Conservation (phyloP, 1,140 invertebrate species). For the Sitobion miscanthi region DNA sequence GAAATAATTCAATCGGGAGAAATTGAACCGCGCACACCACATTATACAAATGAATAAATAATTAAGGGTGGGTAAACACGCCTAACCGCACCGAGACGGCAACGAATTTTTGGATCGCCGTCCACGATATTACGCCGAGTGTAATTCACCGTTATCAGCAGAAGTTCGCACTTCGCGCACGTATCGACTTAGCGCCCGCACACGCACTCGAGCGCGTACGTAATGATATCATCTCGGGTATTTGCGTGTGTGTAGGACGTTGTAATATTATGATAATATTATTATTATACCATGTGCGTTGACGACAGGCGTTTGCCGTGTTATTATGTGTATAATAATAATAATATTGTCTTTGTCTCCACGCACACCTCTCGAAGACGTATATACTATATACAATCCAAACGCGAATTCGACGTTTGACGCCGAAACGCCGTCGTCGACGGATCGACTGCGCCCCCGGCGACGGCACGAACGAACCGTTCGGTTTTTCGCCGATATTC, state of each 20-base stretch:
- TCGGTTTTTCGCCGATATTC: too few species aligned
- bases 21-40: background rate
- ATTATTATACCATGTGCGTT: background rate
- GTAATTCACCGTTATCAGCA: background rate
- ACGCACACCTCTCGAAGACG: background rate
- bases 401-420: background rate
- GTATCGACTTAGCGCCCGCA: background rate
- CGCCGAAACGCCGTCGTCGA: background rate
- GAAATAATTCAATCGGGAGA: background rate
- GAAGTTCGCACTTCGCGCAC: background rate
- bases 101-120: background rate
- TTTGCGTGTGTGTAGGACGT: background rate
- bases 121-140: background rate
- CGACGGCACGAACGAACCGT: too few species aligned
- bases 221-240: background rate
- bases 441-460: too few species aligned
- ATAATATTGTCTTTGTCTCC: background rate
- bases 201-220: background rate
- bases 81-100: background rate
- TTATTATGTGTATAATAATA: background rate
- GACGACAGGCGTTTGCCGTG: background rate
- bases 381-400: background rate
- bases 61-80: background rate
- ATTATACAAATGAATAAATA: background rate
- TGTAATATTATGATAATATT: background rate